Evolutionary conservation across 2,888 invertebrate genomes (phyloP).

Genomic region (Lacanobia wlatinum): DNA sequence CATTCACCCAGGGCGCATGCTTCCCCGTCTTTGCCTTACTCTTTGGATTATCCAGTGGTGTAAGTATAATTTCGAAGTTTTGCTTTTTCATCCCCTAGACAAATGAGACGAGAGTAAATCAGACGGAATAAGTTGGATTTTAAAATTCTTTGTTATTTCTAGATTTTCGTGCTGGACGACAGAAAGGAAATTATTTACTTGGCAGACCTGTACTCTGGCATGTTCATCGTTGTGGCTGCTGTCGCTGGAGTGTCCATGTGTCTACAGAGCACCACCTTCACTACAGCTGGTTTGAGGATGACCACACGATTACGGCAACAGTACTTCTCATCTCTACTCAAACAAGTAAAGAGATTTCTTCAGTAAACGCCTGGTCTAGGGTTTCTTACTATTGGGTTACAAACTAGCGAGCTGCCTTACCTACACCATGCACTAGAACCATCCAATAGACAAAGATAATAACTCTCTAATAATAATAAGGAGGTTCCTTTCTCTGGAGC

Average conservation of each 20-base stretch:
- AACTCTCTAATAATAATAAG: no score
- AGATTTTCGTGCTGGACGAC: conserved; percentile 92
- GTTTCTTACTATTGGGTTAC: neutral
- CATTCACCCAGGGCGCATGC: conserved; percentile 92
- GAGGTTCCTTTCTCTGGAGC: no score
- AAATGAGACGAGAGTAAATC: no score
- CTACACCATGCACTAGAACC: neutral
- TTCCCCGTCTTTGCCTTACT: conserved; percentile 93
- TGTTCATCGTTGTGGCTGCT: conserved; percentile 92
- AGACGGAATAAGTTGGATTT: neutral
- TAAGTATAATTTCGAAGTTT: conserved; percentile 71
- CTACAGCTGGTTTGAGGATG: conserved; percentile 94
- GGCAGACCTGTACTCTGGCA: conserved; percentile 92
- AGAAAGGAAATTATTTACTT: conserved; percentile 88
- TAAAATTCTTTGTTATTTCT: conserved; percentile 61
- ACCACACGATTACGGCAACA: conserved; percentile 92
- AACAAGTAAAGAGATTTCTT: conserved; percentile 80
- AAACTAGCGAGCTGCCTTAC: neutral
- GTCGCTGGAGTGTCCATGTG: conserved; percentile 93
- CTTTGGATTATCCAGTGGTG: conserved; percentile 92
- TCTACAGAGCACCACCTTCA: conserved; percentile 93
- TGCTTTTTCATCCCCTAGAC: neutral
- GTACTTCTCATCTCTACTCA: conserved; percentile 89
- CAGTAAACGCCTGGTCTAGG: no score
- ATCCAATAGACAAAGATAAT: neutral